Base-by-base conservation (phyloP, 92 coral and sea anemone species). In the Zoanthus sociatus region DNA sequence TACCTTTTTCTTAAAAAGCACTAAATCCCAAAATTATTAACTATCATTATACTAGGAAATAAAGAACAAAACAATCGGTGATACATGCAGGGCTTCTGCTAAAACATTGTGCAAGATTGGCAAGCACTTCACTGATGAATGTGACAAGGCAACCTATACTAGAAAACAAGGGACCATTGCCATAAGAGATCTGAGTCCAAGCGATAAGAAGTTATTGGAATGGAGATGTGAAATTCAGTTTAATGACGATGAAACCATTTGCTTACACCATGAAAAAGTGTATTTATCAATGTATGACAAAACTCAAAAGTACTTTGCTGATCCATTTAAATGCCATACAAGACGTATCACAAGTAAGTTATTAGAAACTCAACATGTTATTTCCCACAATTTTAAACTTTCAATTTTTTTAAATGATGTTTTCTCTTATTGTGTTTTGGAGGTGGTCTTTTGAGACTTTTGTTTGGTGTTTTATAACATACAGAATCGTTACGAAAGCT, bases 401-500 rank as follows among this genome's bases (percentile, higher is more conserved):
- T 56, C 64, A 56, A 56, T 56, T 56, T 56, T 56, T 56, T 56
- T 56, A 56, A 56, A 15, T 56, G 64, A 56, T 56, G 64, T 4
- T 56, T 56, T 56, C 64, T 56, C 64, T 11, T 56, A 56, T 56
- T 56, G 64, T 56, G 9, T 56, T 56, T 56, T 56, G 15, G 64
- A 56, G 64, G 64, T 56, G 64, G 64, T 56, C 64, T 56, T 56
- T 56, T 56, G 64, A 56, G 4, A 56, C 64, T 56, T 56, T 56
- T 56, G 64, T 56, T 56, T 56, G 64, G 64, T 56, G 64, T 56
- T 56, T 56, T 56, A 56, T 56, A 56, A 56, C 64, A 56, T 56
- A 56, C 64, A 56, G 64, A 56, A 56, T 56, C 64, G 64, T 56
- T 56, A n/a, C 64, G 64, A 56, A 56, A 56, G 64, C 64, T 56